Evolutionary conservation across 37 sponge, comb jelly and placozoan species (phyloP).

Genomic region (Petrosia ficiformis): DNA sequence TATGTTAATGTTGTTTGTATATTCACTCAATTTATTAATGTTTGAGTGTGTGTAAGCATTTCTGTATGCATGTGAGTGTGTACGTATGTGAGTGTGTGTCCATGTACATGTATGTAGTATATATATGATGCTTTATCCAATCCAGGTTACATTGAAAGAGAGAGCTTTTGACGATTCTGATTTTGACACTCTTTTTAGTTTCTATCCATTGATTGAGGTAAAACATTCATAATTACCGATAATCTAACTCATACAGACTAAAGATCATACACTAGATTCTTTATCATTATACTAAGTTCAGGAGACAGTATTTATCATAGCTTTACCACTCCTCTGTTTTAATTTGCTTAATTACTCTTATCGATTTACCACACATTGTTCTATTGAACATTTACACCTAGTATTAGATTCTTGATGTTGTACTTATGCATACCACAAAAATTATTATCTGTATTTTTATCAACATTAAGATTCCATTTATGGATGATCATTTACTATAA

Average conservation of each 20-base stretch:
- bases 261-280: background rate
- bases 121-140: background rate
- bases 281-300: background rate
- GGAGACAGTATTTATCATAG: too few species aligned
- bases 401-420: too few species aligned
- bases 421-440: too few species aligned
- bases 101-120: constrained; percentile 18
- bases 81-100: background rate
- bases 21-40: background rate
- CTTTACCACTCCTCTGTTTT: too few species aligned
- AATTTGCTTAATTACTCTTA: too few species aligned
- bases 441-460: too few species aligned
- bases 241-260: background rate
- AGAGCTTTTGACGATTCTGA: background rate
- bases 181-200: background rate
- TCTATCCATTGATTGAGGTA: background rate
- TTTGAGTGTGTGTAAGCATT: background rate
- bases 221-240: background rate
- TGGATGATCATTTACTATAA: too few species aligned
- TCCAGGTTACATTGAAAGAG: background rate
- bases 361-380: too few species aligned
- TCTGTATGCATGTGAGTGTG: background rate
- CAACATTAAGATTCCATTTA: too few species aligned
- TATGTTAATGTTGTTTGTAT: background rate
- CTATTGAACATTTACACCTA: too few species aligned